Base-by-base conservation (phyloP, 2,113 vertebrate genomes). In the Callopanchax toddi region DNA sequence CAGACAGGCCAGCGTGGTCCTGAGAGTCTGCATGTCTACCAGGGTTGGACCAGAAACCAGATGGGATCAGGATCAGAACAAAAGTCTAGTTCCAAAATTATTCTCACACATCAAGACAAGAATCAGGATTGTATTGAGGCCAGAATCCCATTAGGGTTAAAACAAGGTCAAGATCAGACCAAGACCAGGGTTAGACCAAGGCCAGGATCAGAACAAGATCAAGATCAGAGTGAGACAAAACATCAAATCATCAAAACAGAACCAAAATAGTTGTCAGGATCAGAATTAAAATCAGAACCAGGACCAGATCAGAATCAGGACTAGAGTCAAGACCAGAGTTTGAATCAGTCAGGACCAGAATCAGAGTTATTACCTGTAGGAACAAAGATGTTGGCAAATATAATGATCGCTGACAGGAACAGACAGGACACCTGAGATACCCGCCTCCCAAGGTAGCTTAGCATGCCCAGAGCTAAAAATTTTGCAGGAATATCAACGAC, bases 401-500 rank as follows among this genome's bases (percentile, higher is more conserved):
- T 91, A 68, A 94, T 75, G 26, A 86, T 6, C 2, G 90, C 93
- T 0, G 93, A 87, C n/a, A 95, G 72, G 29, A 94, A 10, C 6
- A 98, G 93, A 40, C 87, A 40, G 0, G 4, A 0, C 0, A 74
- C 71, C 70, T 95, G 93, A 0, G 95, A 91, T 18, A 93, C 45
- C 7, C 94, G 84, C 29, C 96, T 93, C 25, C 96, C 96, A 0
- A 95, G 42, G 68, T 81, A 92, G 82, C 86, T 94, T 65, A 97
- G 82, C 74, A 91, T 82, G 2, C 89, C 29, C 32, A 95, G 92
- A 71, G 91, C 83, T 10, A 93, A 2, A 3, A 96, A 18, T 45
- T 97, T 98, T 81, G 95, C 93, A 0, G 96, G 96, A 82, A 97
- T 58, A 68, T 98, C 96, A 0, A 98, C 93, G 0, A 90, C 92